Evolutionary conservation across 2,888 invertebrate genomes (phyloP), one percentile per base, ranked within the genome.

Genomic region (Dicyrtoma fusca): DNA sequence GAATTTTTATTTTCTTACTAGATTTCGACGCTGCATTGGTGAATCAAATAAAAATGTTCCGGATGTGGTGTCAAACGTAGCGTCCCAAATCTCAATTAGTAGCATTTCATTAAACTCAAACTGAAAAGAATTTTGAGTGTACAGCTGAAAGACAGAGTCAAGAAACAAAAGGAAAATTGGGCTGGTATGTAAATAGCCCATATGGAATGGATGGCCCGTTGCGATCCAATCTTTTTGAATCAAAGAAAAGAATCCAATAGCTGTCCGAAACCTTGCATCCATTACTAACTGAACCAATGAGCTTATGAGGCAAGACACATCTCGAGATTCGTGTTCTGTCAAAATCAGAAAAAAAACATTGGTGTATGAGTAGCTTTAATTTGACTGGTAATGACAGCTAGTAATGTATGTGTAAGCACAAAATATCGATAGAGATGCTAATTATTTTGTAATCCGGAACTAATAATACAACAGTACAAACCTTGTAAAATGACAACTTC

Each of bases 141-240:
- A 84, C 66, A 97, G 86, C 85, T 97, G 97, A 93, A 95, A 95
- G 69, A 91, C 90, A 84, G 95, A 94, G 84, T 98, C 97, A 80
- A 98, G 87, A 85, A 94, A 97, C 63, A 97, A 85, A 61, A 97
- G 88, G 83, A 97, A 92, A 64, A 97, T 86, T 0, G 97, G 97
- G 63, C 78, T 78, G 70, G 78, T 70, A 55, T 79, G 79, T 73
- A 79, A 74, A 55, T 79, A 76, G 5, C 70, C 66, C 3, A 74
- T 73, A 72, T 79, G 89, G 84, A 95, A 95, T 0, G 94, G 95
- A 84, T 97, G 97, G 26, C 96, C 96, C 76, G 95, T 86, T 0
- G 92, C 90, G 3, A 97, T 87, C 97, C 97, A 98, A 83, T 97
- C 97, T 83, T 96, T 94, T 84, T 97, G 95, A 69, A 97, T 86